phyloP scores from a whole-genome alignment of 2,113 vertebrate genomes.

The Toxotes chatareus region DNA sequence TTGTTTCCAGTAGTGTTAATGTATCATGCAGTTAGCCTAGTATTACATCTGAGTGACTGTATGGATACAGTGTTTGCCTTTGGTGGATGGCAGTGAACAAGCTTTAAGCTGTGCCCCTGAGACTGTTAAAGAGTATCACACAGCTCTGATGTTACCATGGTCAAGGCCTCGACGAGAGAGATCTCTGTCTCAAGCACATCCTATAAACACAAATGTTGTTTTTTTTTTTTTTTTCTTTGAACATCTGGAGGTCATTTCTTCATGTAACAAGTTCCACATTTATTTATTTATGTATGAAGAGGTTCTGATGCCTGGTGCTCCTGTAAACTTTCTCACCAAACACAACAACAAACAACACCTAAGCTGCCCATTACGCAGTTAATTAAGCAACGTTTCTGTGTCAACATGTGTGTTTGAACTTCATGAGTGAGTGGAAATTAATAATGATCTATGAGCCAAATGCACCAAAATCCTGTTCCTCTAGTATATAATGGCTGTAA shows the following conservation, averaged over 20 bases:
- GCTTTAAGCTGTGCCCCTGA: not conserved
- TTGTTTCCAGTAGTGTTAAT: not conserved
- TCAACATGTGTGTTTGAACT: not conserved
- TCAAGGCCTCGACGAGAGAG: constrained; percentile 76
- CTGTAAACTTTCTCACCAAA: not conserved
- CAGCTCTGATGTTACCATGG: constrained; percentile 67
- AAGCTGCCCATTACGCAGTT: not conserved
- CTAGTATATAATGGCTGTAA: not conserved
- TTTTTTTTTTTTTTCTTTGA: constrained; percentile 21
- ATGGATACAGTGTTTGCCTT: not conserved
- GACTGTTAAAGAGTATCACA: not conserved
- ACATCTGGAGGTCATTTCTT: not conserved
- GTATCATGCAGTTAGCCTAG: not conserved
- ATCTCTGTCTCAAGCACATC: constrained; percentile 75
- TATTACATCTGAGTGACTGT: not conserved
- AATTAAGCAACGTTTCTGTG: not conserved
- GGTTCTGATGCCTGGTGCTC: not conserved
- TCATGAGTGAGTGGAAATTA: not conserved
- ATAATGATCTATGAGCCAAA: too few relatives aligned
- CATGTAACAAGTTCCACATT: not conserved
- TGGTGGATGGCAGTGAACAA: constrained; percentile 48
- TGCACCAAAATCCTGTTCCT: not conserved
- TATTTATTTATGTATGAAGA: not conserved
- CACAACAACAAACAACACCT: not conserved
- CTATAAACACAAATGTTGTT: constrained; percentile 62